Evolutionary conservation across 1,140 invertebrate genomes (phyloP).

Genomic region (Phthorimaea operculella): DNA sequence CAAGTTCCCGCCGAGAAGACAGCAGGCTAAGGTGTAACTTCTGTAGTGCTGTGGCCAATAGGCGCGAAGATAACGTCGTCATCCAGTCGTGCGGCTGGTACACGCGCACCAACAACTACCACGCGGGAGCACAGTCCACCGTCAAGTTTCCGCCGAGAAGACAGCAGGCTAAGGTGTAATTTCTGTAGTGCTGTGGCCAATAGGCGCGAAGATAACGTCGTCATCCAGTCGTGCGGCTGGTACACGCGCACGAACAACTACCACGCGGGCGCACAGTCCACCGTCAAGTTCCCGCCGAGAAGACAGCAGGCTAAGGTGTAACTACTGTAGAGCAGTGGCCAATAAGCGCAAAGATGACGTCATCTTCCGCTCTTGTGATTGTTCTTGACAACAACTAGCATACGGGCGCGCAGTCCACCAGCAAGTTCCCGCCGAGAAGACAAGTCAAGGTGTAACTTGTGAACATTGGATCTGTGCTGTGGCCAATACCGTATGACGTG

Average conservation of each 20-base stretch:
- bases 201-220: constrained; percentile 36
- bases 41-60: too few species aligned
- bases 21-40: constrained; percentile 14
- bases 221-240: constrained; percentile 41
- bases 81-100: constrained; percentile 41
- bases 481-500: too few species aligned
- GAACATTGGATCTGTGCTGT: too few species aligned
- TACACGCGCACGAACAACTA: constrained; percentile 38
- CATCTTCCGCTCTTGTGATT: constrained; percentile 37
- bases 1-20: constrained; percentile 42
- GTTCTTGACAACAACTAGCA: constrained; percentile 43
- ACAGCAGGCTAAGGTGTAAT: constrained; percentile 13
- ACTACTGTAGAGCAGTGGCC: too few species aligned
- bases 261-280: constrained; percentile 41
- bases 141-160: constrained; percentile 46
- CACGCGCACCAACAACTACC: constrained; percentile 37
- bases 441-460: constrained; percentile 12
- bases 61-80: constrained; percentile 36
- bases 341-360: too few species aligned
- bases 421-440: constrained; percentile 43
- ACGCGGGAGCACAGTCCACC: constrained; percentile 43
- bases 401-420: constrained; percentile 44
- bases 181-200: too few species aligned
- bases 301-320: constrained; percentile 18
- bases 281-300: constrained; percentile 47